phyloP scores from a whole-genome alignment of 2,113 vertebrate species.

The Echinops telfairi region DNA sequence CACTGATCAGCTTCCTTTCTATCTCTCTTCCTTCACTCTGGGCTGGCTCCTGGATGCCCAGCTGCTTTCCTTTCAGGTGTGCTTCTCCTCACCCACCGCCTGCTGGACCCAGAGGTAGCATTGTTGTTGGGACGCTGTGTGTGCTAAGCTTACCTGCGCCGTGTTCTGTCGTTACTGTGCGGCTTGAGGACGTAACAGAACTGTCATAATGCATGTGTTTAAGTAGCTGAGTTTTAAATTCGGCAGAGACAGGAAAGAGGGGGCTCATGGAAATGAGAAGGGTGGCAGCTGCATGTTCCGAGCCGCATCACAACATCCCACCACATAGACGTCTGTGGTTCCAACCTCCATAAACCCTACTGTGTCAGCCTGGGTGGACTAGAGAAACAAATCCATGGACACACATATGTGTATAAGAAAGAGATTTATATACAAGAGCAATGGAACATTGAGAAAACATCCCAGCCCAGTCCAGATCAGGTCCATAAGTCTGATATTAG shows the following conservation, averaged over 20 bases:
- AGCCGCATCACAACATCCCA: too few species aligned
- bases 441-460: too few species aligned
- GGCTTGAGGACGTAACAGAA: constrained; percentile 43
- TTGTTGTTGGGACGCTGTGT: not conserved
- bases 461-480: too few species aligned
- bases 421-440: too few species aligned
- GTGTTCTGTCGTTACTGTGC: constrained; percentile 21
- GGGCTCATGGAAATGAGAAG: too few species aligned
- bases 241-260: constrained; percentile 34
- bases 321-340: too few species aligned
- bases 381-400: too few species aligned
- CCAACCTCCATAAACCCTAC: too few species aligned
- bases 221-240: constrained; percentile 56
- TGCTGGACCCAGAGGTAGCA: not conserved
- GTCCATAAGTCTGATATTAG: too few species aligned
- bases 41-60: not conserved
- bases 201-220: constrained; percentile 34
- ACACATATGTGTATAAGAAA: too few species aligned
- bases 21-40: not conserved
- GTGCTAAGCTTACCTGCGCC: not conserved
- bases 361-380: too few species aligned
- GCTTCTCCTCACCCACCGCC: rapidly evolving
- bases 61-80: not conserved
- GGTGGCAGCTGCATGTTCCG: too few species aligned
- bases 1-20: not conserved